Evolutionary conservation across 1,140 invertebrate species (phyloP).

Genomic region (Microvelia longipes): DNA sequence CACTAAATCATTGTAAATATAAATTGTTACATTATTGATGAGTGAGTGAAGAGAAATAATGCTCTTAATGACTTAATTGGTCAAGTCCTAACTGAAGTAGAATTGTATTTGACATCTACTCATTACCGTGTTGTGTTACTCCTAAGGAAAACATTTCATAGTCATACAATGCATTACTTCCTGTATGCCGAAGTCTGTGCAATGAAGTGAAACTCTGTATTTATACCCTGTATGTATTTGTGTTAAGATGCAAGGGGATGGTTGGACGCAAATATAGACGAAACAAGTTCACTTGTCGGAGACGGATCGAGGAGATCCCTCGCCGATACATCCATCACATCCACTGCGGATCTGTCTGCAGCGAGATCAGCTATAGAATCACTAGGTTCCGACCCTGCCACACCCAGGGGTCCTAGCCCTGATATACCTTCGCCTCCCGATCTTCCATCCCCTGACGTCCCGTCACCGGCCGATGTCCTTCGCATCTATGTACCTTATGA

Average conservation of each 20-base stretch:
- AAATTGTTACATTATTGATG: too few species aligned
- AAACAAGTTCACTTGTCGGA: constrained; percentile 42
- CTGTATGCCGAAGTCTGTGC: too few species aligned
- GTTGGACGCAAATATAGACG: constrained; percentile 19
- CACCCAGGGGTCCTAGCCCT: constrained; percentile 41
- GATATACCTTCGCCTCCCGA: constrained; percentile 33
- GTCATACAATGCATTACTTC: too few species aligned
- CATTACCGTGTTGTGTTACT: too few species aligned
- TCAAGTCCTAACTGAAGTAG: too few species aligned
- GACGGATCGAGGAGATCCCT: constrained; percentile 56
- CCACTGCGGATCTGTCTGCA: constrained; percentile 62
- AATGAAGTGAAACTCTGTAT: too few species aligned
- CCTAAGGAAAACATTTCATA: too few species aligned
- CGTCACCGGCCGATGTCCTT: constrained; percentile 39
- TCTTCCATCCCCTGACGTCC: not conserved
- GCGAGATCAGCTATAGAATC: constrained; percentile 56
- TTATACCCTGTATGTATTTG: too few species aligned
- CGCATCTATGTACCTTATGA: constrained; percentile 58
- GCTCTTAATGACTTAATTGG: too few species aligned
- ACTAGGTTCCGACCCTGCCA: constrained; percentile 40
- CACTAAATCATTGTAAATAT: too few species aligned
- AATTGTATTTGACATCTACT: too few species aligned
- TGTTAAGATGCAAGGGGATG: not conserved
- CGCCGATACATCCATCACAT: constrained; percentile 66
- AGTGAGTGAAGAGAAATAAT: too few species aligned